These are phyloP conservation scores for Chaunax sp. DNA, from an alignment of 2,797 vertebrate genomes.

Conservation along the genomic window DNA sequence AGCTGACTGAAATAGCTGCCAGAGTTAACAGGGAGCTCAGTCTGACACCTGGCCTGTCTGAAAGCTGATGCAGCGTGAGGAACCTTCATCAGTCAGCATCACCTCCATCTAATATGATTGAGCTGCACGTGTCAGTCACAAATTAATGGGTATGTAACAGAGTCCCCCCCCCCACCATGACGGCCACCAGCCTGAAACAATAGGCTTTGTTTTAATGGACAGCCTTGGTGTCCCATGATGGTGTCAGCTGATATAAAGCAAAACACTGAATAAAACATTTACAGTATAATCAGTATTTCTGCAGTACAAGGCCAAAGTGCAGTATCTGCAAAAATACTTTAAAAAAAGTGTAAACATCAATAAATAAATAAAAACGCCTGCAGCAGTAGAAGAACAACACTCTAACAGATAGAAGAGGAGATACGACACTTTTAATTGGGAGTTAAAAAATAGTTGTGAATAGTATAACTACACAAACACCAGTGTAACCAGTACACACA, in stretches of 20 bases:
- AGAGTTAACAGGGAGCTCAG: conserved; percentile 64
- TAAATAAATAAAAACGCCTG: too few species aligned
- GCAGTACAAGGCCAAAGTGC: not conserved
- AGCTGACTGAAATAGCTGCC: conserved; percentile 76
- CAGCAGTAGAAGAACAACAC: too few species aligned
- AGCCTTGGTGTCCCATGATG: not conserved
- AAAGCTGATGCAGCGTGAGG: conserved; percentile 5
- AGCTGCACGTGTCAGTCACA: not conserved
- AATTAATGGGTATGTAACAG: not conserved
- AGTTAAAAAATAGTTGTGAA: too few species aligned
- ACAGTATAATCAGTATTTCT: not conserved
- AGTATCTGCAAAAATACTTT: not conserved
- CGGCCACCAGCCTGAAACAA: not conserved
- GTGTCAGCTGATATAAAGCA: too few species aligned
- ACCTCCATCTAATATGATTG: not conserved
- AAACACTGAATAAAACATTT: too few species aligned
- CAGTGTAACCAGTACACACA: too few species aligned
- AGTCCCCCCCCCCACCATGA: too few species aligned
- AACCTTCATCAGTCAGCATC: too few species aligned
- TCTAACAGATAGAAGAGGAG: too few species aligned
- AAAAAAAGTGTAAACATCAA: not conserved
- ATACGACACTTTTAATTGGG: too few species aligned
- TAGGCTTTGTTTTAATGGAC: not conserved
- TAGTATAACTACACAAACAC: too few species aligned
- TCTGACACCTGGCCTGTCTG: conserved; percentile 54